Conservation (phyloP, 2,797 vertebrate genomes). For the Trichosurus vulpecula region DNA sequence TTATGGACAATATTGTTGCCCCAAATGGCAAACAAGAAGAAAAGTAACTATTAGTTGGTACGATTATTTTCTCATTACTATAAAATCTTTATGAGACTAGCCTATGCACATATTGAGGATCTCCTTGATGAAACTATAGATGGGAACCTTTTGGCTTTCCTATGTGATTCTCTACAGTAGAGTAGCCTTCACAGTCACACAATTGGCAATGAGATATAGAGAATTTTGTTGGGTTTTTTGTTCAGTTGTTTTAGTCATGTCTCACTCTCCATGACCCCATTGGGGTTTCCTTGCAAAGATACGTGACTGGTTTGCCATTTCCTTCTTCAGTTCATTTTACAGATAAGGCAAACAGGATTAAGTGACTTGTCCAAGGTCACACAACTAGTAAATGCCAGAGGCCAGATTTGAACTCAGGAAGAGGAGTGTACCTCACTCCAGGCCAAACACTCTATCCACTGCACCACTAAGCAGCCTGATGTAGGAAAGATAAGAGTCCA, state of each 20-base stretch:
- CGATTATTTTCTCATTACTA: not conserved
- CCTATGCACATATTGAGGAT: not conserved
- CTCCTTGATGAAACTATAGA: not conserved
- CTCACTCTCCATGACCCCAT: too few species aligned
- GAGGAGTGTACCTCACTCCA: not conserved
- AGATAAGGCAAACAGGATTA: not conserved
- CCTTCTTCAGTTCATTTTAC: not conserved
- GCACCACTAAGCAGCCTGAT: not conserved
- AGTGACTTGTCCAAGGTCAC: not conserved
- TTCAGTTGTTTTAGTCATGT: not conserved
- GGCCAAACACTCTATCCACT: not conserved
- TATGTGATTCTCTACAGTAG: not conserved
- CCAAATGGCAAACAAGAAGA: not conserved
- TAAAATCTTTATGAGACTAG: not conserved
- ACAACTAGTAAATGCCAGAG: not conserved
- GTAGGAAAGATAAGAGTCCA: not conserved
- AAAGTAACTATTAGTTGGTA: not conserved
- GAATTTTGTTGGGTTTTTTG: not conserved
- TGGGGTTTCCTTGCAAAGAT: not conserved
- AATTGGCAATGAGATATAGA: not conserved
- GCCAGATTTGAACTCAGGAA: not conserved
- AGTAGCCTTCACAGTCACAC: not conserved
- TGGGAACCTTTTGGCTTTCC: not conserved
- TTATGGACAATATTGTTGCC: not conserved
- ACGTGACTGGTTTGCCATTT: not conserved